Evolutionary conservation across 2,888 invertebrate genomes (phyloP), one percentile per base, ranked within the genome.

Genomic region (Caenorhabditis sp.): DNA sequence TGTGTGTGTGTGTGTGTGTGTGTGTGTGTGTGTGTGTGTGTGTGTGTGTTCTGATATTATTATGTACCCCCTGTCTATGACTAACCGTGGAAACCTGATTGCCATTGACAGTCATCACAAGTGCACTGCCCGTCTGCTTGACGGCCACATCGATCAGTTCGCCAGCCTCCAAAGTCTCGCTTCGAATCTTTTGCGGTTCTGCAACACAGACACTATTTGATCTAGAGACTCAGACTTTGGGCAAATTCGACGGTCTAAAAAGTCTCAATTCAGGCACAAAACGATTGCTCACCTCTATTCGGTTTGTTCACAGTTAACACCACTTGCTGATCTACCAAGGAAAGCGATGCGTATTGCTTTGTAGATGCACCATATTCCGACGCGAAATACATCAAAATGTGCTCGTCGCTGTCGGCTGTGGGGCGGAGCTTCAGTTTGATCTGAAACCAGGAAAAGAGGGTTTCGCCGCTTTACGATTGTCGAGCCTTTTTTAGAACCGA

Each of bases 381-480:
- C 1, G 82, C 90, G 8, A 87, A 80, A 56, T 90, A 90, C 61
- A 87, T 69, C 28, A 87, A 84, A 63, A 90, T 84, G 14, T 88
- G 80, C 73, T 90, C 89, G 69, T 88, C 88, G 14, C 76, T 75
- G 10, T 79, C 63, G 6, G 72, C 49, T 28, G 80, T 63, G 35
- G 86, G 83, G 14, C 72, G 64, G 2, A 90, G 56, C 51, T 85
- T 85, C 85, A 89, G 73, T 56, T 83, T 82, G 10, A 90, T 74
- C 88, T 86, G 61, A 44, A 76, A 79, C n/a, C n/a, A n/a, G n/a
- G n/a, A n/a, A n/a, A n/a, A n/a, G n/a, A n/a, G n/a, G n/a, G n/a
- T n/a, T n/a, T n/a, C n/a, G n/a, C n/a, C n/a, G n/a, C n/a, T n/a
- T n/a, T n/a, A n/a, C n/a, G n/a, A n/a, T n/a, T n/a, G n/a, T n/a